Percentiles rank a stretch among this genome's conserved stretches.
Conservation (phyloP, 1,140 invertebrate genomes). For the Psix sp. region DNA sequence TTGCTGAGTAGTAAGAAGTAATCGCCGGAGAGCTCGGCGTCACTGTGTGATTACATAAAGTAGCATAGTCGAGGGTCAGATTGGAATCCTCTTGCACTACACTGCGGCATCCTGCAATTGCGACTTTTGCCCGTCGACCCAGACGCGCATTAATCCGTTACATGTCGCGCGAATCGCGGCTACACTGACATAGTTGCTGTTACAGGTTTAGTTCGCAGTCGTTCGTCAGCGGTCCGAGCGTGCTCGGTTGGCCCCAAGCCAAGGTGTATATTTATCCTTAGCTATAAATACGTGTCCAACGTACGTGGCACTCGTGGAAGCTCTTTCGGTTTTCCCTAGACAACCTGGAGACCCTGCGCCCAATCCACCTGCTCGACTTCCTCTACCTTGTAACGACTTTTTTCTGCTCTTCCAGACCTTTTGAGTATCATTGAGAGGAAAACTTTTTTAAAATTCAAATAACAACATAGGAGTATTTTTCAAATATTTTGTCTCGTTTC, state of each 20-base stretch:
- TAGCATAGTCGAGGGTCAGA: too few species aligned
- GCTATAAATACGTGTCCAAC: conserved; percentile 72
- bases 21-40: too few species aligned
- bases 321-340: conserved; percentile 49
- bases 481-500: too few species aligned
- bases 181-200: conserved; percentile 67
- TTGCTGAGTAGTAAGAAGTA: too few species aligned
- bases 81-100: conserved; percentile 33
- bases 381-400: too few species aligned
- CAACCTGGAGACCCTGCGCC: conserved; percentile 51
- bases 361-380: too few species aligned
- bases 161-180: conserved; percentile 56
- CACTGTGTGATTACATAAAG: too few species aligned
- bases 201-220: conserved; percentile 65
- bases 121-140: conserved; percentile 16
- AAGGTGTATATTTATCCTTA: conserved; percentile 75
- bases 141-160: conserved; percentile 48
- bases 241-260: conserved; percentile 69
- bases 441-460: too few species aligned
- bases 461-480: too few species aligned
- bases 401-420: too few species aligned
- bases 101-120: conserved; percentile 23
- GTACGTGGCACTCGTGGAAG: conserved; percentile 51
- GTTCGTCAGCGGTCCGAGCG: conserved; percentile 61
- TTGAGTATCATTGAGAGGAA: too few species aligned